Conservation (phyloP, 2,888 invertebrate genomes). For the Drosophila incognita region DNA sequence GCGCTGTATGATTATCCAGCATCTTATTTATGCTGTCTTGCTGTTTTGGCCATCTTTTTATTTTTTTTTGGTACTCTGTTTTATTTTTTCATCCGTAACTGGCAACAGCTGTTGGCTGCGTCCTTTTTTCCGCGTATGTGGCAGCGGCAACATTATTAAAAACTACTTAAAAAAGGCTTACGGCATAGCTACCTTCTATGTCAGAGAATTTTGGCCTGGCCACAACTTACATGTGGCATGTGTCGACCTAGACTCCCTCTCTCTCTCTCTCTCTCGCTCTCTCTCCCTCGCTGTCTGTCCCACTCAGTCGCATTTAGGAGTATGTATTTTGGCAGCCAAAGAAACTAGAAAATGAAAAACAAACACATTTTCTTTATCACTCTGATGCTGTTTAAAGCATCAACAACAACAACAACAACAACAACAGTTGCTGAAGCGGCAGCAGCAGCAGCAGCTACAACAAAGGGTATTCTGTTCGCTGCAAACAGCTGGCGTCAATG, state of each 20-base stretch:
- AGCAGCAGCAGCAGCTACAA: constrained; percentile 4
- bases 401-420: constrained; percentile 17
- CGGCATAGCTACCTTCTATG: constrained; percentile 23
- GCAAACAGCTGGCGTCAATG: constrained; percentile 70
- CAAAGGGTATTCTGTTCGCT: constrained; percentile 29
- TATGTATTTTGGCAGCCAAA: constrained; percentile 47
- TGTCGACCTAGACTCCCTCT: not conserved
- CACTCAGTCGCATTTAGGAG: not conserved
- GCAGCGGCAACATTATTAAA: constrained; percentile 62
- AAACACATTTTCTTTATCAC: constrained; percentile 71
- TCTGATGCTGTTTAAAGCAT: constrained; percentile 52
- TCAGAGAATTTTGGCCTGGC: constrained; percentile 13
- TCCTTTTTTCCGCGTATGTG: constrained; percentile 68
- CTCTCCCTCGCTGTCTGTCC: not conserved
- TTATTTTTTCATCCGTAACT: constrained; percentile 29
- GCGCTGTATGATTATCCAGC: constrained; percentile 39
- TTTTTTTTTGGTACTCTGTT: not conserved
- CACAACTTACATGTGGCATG: constrained; percentile 12
- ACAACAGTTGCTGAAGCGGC: not conserved
- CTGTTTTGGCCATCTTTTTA: constrained; percentile 30
- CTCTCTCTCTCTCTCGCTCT: not conserved
- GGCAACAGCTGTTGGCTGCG: constrained; percentile 46
- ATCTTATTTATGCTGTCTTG: constrained; percentile 46
- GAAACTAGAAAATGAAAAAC: constrained; percentile 73
- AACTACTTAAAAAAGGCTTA: constrained; percentile 74